phyloP scores from a whole-genome alignment of 37 sponge, comb jelly and placozoan species.

The Chondrosia reniformis region DNA sequence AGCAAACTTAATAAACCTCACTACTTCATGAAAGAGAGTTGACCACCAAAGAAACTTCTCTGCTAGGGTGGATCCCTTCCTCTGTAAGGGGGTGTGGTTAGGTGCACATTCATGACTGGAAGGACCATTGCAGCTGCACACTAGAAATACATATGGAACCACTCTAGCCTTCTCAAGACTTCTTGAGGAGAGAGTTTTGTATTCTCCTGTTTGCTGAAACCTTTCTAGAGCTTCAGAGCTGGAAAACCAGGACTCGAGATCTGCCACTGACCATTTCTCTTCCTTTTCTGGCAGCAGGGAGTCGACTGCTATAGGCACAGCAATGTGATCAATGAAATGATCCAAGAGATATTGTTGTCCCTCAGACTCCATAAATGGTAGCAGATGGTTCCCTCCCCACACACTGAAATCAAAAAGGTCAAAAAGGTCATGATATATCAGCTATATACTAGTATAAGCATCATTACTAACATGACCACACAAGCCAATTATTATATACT shows the following conservation, averaged over 20 bases:
- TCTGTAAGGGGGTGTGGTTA: not conserved
- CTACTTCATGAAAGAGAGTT: conserved; percentile 4
- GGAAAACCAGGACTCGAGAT: conserved; percentile 22
- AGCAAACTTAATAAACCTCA: not conserved
- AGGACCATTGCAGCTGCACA: not conserved
- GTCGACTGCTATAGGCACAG: not conserved
- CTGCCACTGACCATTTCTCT: not conserved
- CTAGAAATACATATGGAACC: conserved; percentile 12
- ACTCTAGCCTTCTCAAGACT: conserved; percentile 9
- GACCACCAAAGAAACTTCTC: conserved; percentile 33
- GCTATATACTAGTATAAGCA: too few relatives aligned
- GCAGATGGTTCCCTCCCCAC: too few relatives aligned
- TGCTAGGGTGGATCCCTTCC: not conserved
- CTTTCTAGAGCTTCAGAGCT: not conserved
- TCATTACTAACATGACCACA: too few relatives aligned
- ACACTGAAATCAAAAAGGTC: too few relatives aligned
- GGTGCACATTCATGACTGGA: not conserved
- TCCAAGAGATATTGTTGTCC: not conserved
- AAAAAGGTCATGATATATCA: too few relatives aligned
- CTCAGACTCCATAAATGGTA: not conserved
- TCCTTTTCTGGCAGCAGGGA: not conserved
- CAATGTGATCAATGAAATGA: conserved; percentile 21
- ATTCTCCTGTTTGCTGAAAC: not conserved
- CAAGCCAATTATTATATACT: too few relatives aligned
- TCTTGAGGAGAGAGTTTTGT: not conserved